Conservation (phyloP, 35 echinoderm and acorn worm species). For the Stichopus chloronotus region DNA sequence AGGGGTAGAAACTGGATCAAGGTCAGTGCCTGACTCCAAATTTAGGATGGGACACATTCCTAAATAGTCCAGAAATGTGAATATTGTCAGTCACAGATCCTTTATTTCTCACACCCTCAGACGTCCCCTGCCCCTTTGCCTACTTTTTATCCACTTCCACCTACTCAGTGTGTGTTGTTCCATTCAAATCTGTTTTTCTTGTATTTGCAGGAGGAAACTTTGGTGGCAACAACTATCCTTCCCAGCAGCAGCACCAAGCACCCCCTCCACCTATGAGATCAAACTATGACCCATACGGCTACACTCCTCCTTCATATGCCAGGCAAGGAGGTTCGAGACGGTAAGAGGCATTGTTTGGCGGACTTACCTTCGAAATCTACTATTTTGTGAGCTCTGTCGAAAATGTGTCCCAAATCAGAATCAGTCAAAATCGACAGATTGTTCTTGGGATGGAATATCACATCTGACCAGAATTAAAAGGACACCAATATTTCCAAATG, state of each 20-base stretch:
- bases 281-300: constrained; percentile 54
- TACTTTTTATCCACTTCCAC: too few relatives aligned
- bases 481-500: not conserved
- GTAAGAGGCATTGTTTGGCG: constrained; percentile 33
- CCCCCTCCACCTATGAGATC: not conserved
- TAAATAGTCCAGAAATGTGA: too few relatives aligned
- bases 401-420: not conserved
- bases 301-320: constrained; percentile 53
- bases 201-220: constrained; percentile 30
- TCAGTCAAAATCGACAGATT: too few relatives aligned
- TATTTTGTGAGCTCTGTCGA: not conserved
- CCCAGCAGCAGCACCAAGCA: not conserved
- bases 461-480: not conserved
- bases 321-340: constrained; percentile 41
- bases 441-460: too few relatives aligned
- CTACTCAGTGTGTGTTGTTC: too few relatives aligned
- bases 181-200: not conserved
- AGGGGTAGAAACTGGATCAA: too few relatives aligned
- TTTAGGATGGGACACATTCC: too few relatives aligned
- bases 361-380: not conserved
- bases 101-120: too few relatives aligned
- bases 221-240: constrained; percentile 41
- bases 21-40: too few relatives aligned
- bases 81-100: too few relatives aligned
- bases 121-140: too few relatives aligned